Evolutionary conservation across 1,140 invertebrate species (phyloP).

Genomic region (Drosophila setifemur): DNA sequence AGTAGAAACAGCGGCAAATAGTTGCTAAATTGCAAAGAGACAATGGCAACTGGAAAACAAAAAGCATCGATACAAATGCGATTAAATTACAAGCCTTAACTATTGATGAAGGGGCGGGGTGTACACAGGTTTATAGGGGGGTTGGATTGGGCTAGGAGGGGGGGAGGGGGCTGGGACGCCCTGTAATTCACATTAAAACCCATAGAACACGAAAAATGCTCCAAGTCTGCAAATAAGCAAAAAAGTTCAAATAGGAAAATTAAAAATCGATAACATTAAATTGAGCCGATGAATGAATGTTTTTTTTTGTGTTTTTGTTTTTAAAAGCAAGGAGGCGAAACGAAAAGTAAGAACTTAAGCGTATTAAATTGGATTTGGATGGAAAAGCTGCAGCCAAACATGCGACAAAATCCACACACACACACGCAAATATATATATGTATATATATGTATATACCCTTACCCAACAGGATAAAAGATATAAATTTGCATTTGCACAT

Average conservation of each 20-base stretch:
- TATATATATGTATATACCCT: too few relatives aligned
- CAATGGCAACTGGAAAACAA: slow-evolving; percentile 37
- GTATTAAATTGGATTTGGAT: slow-evolving; percentile 79
- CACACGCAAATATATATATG: background rate
- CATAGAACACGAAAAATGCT: slow-evolving; percentile 51
- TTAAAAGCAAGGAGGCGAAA: slow-evolving; percentile 40
- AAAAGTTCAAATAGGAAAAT: slow-evolving; percentile 66
- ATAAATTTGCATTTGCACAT: slow-evolving; percentile 44
- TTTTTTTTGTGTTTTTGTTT: slow-evolving; percentile 4
- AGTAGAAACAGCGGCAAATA: slow-evolving; percentile 35
- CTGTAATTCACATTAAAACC: slow-evolving; percentile 66
- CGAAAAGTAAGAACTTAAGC: slow-evolving; percentile 78
- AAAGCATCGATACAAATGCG: slow-evolving; percentile 68
- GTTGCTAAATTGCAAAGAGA: slow-evolving; percentile 50
- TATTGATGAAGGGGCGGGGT: slow-evolving; percentile 2
- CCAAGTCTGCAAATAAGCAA: slow-evolving; percentile 58
- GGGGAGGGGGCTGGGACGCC: background rate
- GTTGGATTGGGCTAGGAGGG: background rate
- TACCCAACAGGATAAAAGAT: slow-evolving; percentile 41
- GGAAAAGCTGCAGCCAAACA: slow-evolving; percentile 72
- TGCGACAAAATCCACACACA: slow-evolving; percentile 59
- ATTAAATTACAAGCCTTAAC: slow-evolving; percentile 75
- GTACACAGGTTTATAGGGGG: background rate
- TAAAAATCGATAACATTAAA: slow-evolving; percentile 78
- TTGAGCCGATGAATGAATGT: slow-evolving; percentile 28